Conservation (phyloP, 1,140 invertebrate species). For the Drosophila bipectinata region DNA sequence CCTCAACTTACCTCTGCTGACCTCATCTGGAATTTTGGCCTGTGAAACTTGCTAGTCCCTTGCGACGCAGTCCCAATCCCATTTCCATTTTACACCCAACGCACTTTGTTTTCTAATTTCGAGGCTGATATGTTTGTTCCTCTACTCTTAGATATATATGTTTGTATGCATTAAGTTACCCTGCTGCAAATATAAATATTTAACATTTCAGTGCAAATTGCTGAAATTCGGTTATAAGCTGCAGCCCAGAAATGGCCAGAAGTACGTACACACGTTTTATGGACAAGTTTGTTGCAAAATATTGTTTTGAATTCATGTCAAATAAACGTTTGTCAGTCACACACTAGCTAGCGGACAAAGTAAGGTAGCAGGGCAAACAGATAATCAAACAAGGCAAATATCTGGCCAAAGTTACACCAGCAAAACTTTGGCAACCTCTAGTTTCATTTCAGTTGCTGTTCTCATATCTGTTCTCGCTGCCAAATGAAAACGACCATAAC, state of each 20-base stretch:
- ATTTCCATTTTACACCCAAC: conserved; percentile 12
- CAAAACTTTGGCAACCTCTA: conserved; percentile 60
- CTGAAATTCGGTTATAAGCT: conserved; percentile 50
- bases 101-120: conserved; percentile 51
- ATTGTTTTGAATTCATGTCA: conserved; percentile 61
- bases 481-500: conserved; percentile 29
- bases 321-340: conserved; percentile 59
- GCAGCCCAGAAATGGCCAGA: conserved; percentile 37
- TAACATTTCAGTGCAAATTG: conserved; percentile 64
- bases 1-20: conserved; percentile 29
- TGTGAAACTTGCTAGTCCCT: conserved; percentile 10
- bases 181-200: conserved; percentile 67
- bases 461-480: conserved; percentile 14
- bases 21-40: conserved; percentile 42
- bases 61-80: not conserved
- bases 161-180: conserved; percentile 40
- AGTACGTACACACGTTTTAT: conserved; percentile 34
- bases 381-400: conserved; percentile 75
- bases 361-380: conserved; percentile 47
- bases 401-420: conserved; percentile 48
- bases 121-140: conserved; percentile 19
- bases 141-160: conserved; percentile 13
- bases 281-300: conserved; percentile 54
- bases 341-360: conserved; percentile 9
- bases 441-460: conserved; percentile 34